Evolutionary conservation across 2,888 invertebrate genomes (phyloP), one percentile per base, ranked within the genome.

Genomic region (Cyrtodaria siliqua): DNA sequence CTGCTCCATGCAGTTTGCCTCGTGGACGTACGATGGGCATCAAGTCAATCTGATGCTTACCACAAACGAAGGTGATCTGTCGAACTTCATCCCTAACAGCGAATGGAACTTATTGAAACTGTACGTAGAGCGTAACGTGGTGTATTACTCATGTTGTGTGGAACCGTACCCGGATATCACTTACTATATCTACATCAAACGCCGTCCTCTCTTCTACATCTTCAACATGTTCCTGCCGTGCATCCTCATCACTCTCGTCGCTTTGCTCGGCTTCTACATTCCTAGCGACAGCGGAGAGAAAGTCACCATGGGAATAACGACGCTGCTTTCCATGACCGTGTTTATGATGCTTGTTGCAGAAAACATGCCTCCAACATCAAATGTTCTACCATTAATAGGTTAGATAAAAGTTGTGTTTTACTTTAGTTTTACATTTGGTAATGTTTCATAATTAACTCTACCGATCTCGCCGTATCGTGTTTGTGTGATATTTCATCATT

Each of bases 31-130:
- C 88, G 94, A 94, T 78, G 93, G 94, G 12, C 92, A 84, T 38
- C 84, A 94, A 85, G 91, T 94, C 2, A 91, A 92, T 68, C 75
- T 92, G 3, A 66, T 87, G 23, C 87, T 91, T 47, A 87, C 85
- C 24, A 90, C 96, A 61, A 96, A 96, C 89, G 95, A 96, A 88
- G 97, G 97, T 0, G 97, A 97, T 93, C 95, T 96, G 60, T 96
- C 96, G 84, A 97, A 97, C 94, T 97, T 97, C 93, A 97, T 97
- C 91, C 96, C 96, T n/a, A 97, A 97, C 92, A 97, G 97, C 8
- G 97, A 97, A 93, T 97, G 97, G 93, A 96, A 97, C 91, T 93
- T 97, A 83, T 89, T 94, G 23, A 92, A 92, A 69, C 92, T 94
- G 83, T 86, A 90, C 87, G 85, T 94, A 79, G 95, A 96, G 66